Base-by-base conservation (phyloP, 1,140 invertebrate genomes). In the Venustaconcha ellipsiformis region DNA sequence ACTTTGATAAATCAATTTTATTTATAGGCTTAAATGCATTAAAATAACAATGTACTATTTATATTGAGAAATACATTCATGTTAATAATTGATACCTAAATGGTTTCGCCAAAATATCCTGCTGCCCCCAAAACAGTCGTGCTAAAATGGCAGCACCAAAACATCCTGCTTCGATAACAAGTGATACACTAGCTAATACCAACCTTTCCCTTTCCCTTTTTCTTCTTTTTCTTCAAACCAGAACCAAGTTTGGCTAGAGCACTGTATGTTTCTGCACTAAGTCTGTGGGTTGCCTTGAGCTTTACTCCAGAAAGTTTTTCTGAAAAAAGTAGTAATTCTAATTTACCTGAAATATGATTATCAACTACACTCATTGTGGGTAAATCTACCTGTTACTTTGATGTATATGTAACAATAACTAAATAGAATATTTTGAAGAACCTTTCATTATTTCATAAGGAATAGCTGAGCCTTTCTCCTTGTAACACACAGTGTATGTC, bases 271-370 rank as follows among this genome's bases (percentile, higher is more conserved):
- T 77, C 75, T 57, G 75, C 56, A 67, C 75, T 77, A 14, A 77
- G 84, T 66, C 85, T 80, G 64, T 89, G 87, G 30, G 85, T 88
- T 26, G 87, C 87, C 72, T 82, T 75, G 17, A 89, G 67, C 70
- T 88, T 88, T 12, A 88, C 82, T 30, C 80, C 81, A 57, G 80
- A 79, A 57, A 90, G 78, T 80, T 89, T 89, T 67, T 82, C 88
- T 90, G 71, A 57, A 80, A 71, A 71, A 66, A 56, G 30, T 30
- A 70, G 69, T 0, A 37, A 65, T 66, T 64, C 14, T n/a, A 5
- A n/a, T 64, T 57, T 17, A 58, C 20, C 58, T 13, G 37, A 62
- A 20, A 48, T 48, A 48, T 48, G 37, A 48, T 17, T 59, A 23
- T 57, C n/a, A 59, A 26, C 30, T 14, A 15, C n/a, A n/a, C 56